Evolutionary conservation across 2,113 vertebrate species (phyloP), one percentile per base, ranked within the genome.

Genomic region (Paraplagusia blochii): DNA sequence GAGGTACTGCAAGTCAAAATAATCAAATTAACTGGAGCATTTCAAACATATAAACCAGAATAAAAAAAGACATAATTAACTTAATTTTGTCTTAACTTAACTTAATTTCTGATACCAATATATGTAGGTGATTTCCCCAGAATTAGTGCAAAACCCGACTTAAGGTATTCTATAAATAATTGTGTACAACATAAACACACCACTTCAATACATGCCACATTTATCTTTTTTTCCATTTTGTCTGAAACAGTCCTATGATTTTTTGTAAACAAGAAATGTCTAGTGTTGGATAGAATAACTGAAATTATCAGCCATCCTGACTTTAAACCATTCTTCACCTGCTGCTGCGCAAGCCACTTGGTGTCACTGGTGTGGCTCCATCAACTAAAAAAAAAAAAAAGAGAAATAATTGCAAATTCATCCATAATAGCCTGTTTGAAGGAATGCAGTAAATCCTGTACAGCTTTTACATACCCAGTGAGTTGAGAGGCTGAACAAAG

Each of bases 401-500:
- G 5, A 15, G 11, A 1, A 11, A 4, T n/a, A 19, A 43, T 6
- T 29, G 50, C 8, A 33, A 13, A 39, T 17, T 18, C 7, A 64
- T 35, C 42, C 4, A 17, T 17, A 47, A 36, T 2, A 45, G 13
- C 10, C 33, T 2, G 47, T 2, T 17, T 0, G 18, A 14, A 18
- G 12, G 29, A 51, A 22, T 44, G 17, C 15, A 73, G n/a, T 55
- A 6, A 29, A 29, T 18, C 64, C 10, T 53, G 12, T 53, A 7
- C n/a, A n/a, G 36, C 0, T 10, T 54, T 1, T 0, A 16, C 17
- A 61, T 71, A 94, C 94, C 90, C 4, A 87, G 76, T 0, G 82
- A 81, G 13, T 92, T 85, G 0, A 91, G 63, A 13, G 92, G 91
- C 58, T 91, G 91, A 61, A 96, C 94, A 50, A 95, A 96, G 43